phyloP scores from a whole-genome alignment of 2,113 vertebrate genomes.

The Apodemus sylvaticus region DNA sequence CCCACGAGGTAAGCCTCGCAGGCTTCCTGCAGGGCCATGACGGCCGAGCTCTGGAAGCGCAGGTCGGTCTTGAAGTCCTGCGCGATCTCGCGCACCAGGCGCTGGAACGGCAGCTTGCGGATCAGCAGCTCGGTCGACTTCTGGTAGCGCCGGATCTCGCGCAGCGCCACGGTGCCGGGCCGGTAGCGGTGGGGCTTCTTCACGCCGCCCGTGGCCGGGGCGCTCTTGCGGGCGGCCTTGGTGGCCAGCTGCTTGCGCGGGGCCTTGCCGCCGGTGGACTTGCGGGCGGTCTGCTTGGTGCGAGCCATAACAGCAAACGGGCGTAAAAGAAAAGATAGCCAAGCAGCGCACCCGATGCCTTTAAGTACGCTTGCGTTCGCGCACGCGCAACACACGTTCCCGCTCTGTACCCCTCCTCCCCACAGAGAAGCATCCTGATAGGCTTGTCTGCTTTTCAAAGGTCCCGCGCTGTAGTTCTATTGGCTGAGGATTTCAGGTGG shows the following conservation, averaged over 20 bases:
- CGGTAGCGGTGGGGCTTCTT: neutral
- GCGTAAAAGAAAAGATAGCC: fast-evolving
- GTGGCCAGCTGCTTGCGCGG: conserved; percentile 31
- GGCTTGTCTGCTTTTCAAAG: neutral
- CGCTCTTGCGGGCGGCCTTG: conserved; percentile 27
- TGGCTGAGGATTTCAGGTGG: neutral
- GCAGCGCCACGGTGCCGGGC: no score
- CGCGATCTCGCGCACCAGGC: no score
- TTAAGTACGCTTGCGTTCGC: neutral
- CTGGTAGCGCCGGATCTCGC: no score
- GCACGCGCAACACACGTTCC: neutral
- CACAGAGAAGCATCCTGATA: neutral
- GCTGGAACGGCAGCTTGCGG: no score
- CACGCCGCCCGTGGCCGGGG: neutral
- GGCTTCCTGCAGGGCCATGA: neutral
- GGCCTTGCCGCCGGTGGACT: neutral
- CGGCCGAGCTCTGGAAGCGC: neutral
- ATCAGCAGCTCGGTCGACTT: no score
- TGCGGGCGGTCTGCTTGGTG: neutral
- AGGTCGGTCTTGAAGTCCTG: neutral
- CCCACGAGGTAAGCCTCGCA: neutral
- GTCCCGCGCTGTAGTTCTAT: neutral
- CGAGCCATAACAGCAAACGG: neutral
- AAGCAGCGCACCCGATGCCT: fast-evolving
- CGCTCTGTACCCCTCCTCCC: neutral